Evolutionary conservation across 1,140 invertebrate genomes (phyloP).

Genomic region (Helicoverpa zea): DNA sequence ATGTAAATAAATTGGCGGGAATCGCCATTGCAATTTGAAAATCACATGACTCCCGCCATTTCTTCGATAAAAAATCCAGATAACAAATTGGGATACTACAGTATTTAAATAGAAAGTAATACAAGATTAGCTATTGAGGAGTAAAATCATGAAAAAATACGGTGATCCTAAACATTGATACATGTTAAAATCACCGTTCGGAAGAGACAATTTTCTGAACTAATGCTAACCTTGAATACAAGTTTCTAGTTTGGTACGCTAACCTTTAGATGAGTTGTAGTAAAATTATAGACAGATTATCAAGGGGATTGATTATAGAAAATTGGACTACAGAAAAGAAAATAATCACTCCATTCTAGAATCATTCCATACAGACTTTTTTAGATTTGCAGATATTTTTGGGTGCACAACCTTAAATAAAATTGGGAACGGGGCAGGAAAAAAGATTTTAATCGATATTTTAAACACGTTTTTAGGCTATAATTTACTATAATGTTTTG

Average conservation of each 20-base stretch:
- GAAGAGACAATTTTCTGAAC: too few species aligned
- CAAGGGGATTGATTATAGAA: conserved; percentile 3
- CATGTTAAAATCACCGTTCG: too few species aligned
- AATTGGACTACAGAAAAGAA: conserved; percentile 3
- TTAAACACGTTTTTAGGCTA: too few species aligned
- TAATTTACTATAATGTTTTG: too few species aligned
- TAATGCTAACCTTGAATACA: not conserved
- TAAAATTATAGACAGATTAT: not conserved
- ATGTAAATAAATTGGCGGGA: conserved; percentile 44
- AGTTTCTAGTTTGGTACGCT: not conserved
- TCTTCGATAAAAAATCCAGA: not conserved
- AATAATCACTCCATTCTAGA: not conserved
- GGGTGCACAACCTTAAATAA: too few species aligned
- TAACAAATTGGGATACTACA: not conserved
- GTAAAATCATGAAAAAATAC: too few species aligned
- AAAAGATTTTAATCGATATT: too few species aligned
- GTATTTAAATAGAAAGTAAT: too few species aligned
- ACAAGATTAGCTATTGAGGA: too few species aligned
- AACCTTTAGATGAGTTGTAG: conserved; percentile 21
- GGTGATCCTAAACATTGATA: too few species aligned
- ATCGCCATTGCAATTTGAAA: not conserved
- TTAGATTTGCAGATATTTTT: not conserved
- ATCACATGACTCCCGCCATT: not conserved
- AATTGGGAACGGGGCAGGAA: too few species aligned
- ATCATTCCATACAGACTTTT: not conserved